Evolutionary conservation across 1,140 invertebrate genomes (phyloP).

Genomic region (Olivierus martensii): DNA sequence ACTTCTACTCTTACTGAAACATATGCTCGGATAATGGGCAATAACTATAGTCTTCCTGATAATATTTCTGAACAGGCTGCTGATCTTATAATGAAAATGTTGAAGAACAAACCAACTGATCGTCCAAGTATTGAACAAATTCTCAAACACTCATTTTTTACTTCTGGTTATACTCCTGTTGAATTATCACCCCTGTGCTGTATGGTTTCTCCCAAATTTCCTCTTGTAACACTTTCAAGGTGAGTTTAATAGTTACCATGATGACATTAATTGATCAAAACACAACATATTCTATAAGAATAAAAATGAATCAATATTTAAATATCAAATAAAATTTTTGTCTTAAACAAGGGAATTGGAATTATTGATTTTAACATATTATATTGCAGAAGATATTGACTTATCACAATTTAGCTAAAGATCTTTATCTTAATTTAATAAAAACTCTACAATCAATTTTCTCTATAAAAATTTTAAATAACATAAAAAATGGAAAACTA

Average conservation of each 20-base stretch:
- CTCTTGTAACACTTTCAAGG: slow-evolving; percentile 3
- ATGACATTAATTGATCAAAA: too few species aligned
- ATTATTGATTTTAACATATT: too few species aligned
- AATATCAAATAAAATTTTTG: too few species aligned
- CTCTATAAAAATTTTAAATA: too few species aligned
- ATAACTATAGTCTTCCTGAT: slow-evolving; percentile 73
- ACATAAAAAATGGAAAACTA: too few species aligned
- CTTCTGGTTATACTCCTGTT: slow-evolving; percentile 26
- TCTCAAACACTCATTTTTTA: slow-evolving; percentile 57
- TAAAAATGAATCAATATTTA: too few species aligned
- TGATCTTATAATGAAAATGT: slow-evolving; percentile 64
- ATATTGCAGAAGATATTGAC: too few species aligned
- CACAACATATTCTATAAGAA: too few species aligned
- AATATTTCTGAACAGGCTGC: slow-evolving; percentile 51
- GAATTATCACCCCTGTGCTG: slow-evolving; percentile 19
- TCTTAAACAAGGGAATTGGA: too few species aligned
- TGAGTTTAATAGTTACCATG: not conserved
- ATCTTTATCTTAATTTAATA: too few species aligned
- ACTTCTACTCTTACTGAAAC: slow-evolving; percentile 70
- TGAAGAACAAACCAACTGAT: slow-evolving; percentile 65
- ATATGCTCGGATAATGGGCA: slow-evolving; percentile 80
- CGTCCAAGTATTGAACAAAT: slow-evolving; percentile 64
- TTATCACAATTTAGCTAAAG: too few species aligned
- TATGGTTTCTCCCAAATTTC: slow-evolving; percentile 16
- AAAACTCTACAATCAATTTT: too few species aligned